Percentiles rank a stretch among this genome's conserved stretches.
phyloP scores from a whole-genome alignment of 2,888 invertebrate genomes.

The Diaphora mendica region DNA sequence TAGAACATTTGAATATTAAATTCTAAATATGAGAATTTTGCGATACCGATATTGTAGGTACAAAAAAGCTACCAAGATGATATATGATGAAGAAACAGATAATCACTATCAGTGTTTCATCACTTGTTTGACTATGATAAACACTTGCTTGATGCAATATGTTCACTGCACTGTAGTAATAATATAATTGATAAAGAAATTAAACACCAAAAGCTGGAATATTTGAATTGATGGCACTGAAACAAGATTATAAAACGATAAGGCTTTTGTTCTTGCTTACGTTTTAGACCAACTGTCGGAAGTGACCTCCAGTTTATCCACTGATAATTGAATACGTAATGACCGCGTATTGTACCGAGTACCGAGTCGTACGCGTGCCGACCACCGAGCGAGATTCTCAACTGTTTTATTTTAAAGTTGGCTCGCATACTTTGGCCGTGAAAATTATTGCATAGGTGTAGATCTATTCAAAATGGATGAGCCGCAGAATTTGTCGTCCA shows the following conservation, averaged over 20 bases:
- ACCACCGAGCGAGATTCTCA: conserved; percentile 74
- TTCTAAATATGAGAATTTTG: neutral
- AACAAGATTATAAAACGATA: conserved; percentile 10
- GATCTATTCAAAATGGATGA: conserved; percentile 67
- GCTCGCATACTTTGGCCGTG: conserved; percentile 75
- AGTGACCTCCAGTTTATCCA: conserved; percentile 50
- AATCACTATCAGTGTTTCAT: neutral
- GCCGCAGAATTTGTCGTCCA: conserved; percentile 73
- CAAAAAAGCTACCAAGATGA: neutral
- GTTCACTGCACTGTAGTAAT: conserved; percentile 12
- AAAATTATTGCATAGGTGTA: conserved; percentile 76
- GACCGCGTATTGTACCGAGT: conserved; percentile 53
- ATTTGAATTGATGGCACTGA: conserved; percentile 36
- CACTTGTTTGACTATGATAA: neutral
- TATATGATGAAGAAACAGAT: neutral
- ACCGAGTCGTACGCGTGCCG: conserved; percentile 61
- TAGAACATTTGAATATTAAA: neutral
- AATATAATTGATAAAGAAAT: conserved; percentile 18
- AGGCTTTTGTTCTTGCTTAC: conserved; percentile 29
- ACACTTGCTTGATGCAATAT: neutral
- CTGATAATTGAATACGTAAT: conserved; percentile 67
- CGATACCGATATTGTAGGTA: no score
- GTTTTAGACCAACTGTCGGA: conserved; percentile 37
- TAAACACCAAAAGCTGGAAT: conserved; percentile 35
- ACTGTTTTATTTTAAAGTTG: conserved; percentile 84